Percentiles rank a stretch among this genome's conserved stretches.
Evolutionary conservation across 2,797 vertebrate genomes (phyloP).

Genomic region (Gouania willdenowi): DNA sequence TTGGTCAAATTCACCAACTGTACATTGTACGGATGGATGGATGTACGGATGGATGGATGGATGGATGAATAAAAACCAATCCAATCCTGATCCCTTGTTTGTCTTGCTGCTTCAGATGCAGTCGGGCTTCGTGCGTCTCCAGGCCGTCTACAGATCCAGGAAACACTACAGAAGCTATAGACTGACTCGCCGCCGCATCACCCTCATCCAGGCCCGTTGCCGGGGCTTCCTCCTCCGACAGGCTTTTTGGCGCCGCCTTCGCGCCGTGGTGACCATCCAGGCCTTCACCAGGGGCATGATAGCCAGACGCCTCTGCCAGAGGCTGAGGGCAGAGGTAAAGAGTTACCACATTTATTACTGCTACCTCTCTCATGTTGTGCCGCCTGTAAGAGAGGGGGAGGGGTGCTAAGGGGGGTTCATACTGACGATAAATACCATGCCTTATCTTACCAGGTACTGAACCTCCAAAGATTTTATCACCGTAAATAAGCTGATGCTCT

Average conservation of each 20-base stretch:
- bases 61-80: too few relatives aligned
- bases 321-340: slow-evolving; percentile 85
- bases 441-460: background rate
- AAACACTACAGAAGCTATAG: slow-evolving; percentile 82
- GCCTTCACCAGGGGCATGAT: slow-evolving; percentile 91
- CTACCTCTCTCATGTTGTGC: slow-evolving; percentile 12
- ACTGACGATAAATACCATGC: too few relatives aligned
- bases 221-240: slow-evolving; percentile 85
- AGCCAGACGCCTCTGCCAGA: slow-evolving; percentile 84
- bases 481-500: too few relatives aligned
- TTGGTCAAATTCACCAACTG: too few relatives aligned
- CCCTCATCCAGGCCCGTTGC: slow-evolving; percentile 84
- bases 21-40: too few relatives aligned
- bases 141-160: slow-evolving; percentile 87
- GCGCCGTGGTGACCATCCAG: slow-evolving; percentile 88
- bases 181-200: slow-evolving; percentile 74
- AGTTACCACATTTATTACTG: slow-evolving; percentile 43
- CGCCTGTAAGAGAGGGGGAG: background rate
- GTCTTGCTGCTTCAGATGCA: slow-evolving; percentile 79
- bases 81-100: too few relatives aligned
- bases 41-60: too few relatives aligned
- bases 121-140: slow-evolving; percentile 88
- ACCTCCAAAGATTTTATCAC: too few relatives aligned
- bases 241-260: slow-evolving; percentile 82
- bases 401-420: slow-evolving; percentile 22